Evolutionary conservation across 2,113 vertebrate species (phyloP).

Genomic region (Tupaia tana): DNA sequence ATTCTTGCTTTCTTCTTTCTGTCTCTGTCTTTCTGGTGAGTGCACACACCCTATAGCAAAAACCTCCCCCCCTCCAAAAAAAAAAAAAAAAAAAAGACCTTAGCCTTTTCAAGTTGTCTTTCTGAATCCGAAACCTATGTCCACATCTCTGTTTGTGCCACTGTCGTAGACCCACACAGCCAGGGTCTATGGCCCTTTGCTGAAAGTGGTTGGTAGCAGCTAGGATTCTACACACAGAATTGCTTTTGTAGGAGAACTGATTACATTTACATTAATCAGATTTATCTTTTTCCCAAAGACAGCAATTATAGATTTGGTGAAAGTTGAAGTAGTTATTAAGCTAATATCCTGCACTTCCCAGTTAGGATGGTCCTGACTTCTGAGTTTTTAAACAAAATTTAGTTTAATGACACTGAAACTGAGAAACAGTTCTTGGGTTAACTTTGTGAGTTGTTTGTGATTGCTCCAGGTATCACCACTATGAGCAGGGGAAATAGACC

Average conservation of each 20-base stretch:
- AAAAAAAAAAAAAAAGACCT: too few species aligned
- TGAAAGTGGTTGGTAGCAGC: not conserved
- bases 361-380: not conserved
- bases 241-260: not conserved
- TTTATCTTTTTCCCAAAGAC: not conserved
- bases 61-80: too few species aligned
- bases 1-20: too few species aligned
- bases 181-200: not conserved
- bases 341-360: not conserved
- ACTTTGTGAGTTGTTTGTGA: constrained; percentile 24
- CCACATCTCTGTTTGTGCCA: too few species aligned
- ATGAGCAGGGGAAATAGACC: not conserved
- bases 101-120: not conserved
- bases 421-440: constrained; percentile 12
- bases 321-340: not conserved
- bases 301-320: not conserved
- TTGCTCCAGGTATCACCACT: too few species aligned
- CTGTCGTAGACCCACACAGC: too few species aligned
- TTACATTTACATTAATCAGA: constrained; percentile 6
- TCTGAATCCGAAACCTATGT: constrained; percentile 14
- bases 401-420: constrained; percentile 1
- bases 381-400: constrained; percentile 37
- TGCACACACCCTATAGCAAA: too few species aligned
- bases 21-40: too few species aligned
- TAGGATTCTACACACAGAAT: not conserved